phyloP scores from a whole-genome alignment of 2,113 vertebrate species.

The Colaptes auratus region DNA sequence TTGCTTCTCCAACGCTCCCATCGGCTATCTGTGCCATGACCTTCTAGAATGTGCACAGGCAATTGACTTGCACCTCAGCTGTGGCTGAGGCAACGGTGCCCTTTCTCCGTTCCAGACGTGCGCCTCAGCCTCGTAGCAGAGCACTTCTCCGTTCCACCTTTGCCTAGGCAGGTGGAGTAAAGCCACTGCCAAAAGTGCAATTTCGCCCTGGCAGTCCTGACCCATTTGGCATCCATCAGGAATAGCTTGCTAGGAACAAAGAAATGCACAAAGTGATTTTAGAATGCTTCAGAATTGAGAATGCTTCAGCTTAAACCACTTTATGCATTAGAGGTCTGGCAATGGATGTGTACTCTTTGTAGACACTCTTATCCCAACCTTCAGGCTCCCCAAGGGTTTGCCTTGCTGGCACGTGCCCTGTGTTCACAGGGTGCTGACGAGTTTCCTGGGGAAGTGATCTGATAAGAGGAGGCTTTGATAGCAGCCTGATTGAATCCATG shows the following conservation, averaged over 20 bases:
- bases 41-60: too few relatives aligned
- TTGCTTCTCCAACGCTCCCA: too few relatives aligned
- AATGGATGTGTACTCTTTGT: constrained; percentile 40
- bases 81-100: too few relatives aligned
- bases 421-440: background rate
- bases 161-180: too few relatives aligned
- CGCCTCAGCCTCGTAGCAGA: too few relatives aligned
- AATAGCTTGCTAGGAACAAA: background rate
- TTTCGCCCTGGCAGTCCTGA: too few relatives aligned
- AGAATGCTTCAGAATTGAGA: background rate
- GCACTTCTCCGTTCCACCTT: too few relatives aligned
- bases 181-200: too few relatives aligned
- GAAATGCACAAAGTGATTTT: background rate
- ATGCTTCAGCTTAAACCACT: background rate
- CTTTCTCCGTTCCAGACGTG: too few relatives aligned
- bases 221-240: background rate
- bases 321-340: background rate
- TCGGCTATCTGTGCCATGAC: too few relatives aligned
- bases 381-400: constrained; percentile 42
- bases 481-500: background rate
- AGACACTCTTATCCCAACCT: constrained; percentile 40
- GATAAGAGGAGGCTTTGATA: constrained; percentile 9
- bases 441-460: background rate
- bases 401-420: constrained; percentile 6
- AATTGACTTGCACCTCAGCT: too few relatives aligned